Conservation (phyloP, 2,113 vertebrate species). For the Coptodon rendalli region DNA sequence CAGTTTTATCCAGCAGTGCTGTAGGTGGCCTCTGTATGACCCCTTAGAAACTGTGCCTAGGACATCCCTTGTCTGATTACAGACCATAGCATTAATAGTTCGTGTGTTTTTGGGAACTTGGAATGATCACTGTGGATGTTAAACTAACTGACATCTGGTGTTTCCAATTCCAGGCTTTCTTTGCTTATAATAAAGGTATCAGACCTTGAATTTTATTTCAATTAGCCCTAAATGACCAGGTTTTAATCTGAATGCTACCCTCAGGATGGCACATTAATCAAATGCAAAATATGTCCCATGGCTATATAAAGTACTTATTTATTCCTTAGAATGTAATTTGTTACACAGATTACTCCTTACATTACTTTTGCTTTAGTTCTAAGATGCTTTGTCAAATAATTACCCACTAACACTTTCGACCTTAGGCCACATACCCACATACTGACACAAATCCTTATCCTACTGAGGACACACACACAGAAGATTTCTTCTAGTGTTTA, state of each 20-base stretch:
- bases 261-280: background rate
- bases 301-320: background rate
- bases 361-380: background rate
- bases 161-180: background rate
- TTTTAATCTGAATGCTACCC: background rate
- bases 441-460: background rate
- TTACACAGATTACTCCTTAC: background rate
- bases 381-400: background rate
- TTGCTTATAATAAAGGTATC: background rate
- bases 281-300: background rate
- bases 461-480: background rate
- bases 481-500: background rate
- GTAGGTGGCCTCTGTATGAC: background rate
- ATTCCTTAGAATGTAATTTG: background rate
- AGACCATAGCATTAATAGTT: background rate
- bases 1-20: background rate
- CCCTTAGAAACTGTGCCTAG: background rate
- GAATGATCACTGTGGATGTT: background rate
- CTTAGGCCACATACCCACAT: background rate
- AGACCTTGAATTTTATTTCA: background rate
- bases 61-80: slow-evolving; percentile 1
- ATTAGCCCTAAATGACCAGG: background rate
- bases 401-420: background rate
- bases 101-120: background rate
- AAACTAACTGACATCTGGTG: slow-evolving; percentile 7